These are phyloP conservation scores for Scaptomyza pallida DNA, from an alignment of 1,140 invertebrate genomes.

Conservation along the genomic window DNA sequence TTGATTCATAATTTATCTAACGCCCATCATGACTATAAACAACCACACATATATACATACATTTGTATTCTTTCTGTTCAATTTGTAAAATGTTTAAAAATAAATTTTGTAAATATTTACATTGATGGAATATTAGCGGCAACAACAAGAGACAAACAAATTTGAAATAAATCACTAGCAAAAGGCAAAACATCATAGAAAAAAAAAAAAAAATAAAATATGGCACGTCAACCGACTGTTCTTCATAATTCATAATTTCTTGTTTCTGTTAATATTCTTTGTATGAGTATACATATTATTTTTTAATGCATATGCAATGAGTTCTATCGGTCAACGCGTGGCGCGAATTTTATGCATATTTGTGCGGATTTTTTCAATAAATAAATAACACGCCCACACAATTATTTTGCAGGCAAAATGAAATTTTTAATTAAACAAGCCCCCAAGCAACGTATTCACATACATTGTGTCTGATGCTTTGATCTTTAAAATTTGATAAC, in stretches of 20 bases:
- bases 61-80: constrained; percentile 21
- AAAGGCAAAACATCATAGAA: constrained; percentile 17
- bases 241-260: constrained; percentile 33
- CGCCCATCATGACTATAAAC: no score
- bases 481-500: background rate
- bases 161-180: constrained; percentile 42
- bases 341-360: constrained; percentile 4
- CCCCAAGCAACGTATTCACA: background rate
- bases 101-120: constrained; percentile 79
- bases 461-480: no score
- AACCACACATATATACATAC: constrained; percentile 18
- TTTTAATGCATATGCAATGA: constrained; percentile 18
- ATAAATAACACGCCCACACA: background rate
- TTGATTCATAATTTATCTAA: no score
- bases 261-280: constrained; percentile 1
- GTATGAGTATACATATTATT: background rate
- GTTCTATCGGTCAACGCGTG: constrained; percentile 8
- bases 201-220: background rate
- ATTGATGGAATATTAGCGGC: constrained; percentile 55
- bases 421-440: background rate
- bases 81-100: constrained; percentile 70
- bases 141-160: constrained; percentile 21
- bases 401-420: background rate
- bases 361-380: background rate
- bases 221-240: constrained; percentile 34